A percentile compares a stretch with the other conserved stretches of the same genome.
These are phyloP conservation scores for Cladorhizidae sp. DNA, from an alignment of 37 sponge, comb jelly and placozoan species.

Conservation along the genomic window DNA sequence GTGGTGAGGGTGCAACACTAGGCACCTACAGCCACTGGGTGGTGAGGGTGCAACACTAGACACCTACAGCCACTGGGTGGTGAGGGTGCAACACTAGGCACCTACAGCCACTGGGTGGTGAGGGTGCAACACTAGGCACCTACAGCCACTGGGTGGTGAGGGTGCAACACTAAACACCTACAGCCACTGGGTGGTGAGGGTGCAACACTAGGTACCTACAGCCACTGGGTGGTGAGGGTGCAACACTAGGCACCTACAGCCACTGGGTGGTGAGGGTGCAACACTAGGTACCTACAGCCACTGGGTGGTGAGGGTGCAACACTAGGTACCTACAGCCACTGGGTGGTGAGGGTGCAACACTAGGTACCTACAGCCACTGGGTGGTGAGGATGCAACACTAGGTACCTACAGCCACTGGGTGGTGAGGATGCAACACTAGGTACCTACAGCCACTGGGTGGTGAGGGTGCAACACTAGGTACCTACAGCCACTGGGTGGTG, in stretches of 20 bases:
- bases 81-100: background rate
- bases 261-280: slow-evolving; percentile 8
- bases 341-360: slow-evolving; percentile 1
- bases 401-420: slow-evolving; percentile 4
- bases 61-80: too few species aligned
- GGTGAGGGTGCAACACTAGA: slow-evolving; percentile 7
- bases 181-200: background rate
- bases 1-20: background rate
- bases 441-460: too few species aligned
- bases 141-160: too few species aligned
- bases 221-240: too few species aligned
- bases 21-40: slow-evolving; percentile 3
- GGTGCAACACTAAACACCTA: background rate
- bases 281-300: background rate
- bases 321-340: slow-evolving; percentile 10
- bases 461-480: background rate
- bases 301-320: too few species aligned
- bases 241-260: background rate
- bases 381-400: background rate
- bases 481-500: slow-evolving; percentile 1
- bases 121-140: slow-evolving; percentile 10
- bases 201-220: slow-evolving; percentile 11
- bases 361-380: too few species aligned
- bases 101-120: slow-evolving; percentile 1
- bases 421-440: slow-evolving; percentile 6